phyloP scores from a whole-genome alignment of 2,113 vertebrate genomes.

The Laterallus jamaicensis region DNA sequence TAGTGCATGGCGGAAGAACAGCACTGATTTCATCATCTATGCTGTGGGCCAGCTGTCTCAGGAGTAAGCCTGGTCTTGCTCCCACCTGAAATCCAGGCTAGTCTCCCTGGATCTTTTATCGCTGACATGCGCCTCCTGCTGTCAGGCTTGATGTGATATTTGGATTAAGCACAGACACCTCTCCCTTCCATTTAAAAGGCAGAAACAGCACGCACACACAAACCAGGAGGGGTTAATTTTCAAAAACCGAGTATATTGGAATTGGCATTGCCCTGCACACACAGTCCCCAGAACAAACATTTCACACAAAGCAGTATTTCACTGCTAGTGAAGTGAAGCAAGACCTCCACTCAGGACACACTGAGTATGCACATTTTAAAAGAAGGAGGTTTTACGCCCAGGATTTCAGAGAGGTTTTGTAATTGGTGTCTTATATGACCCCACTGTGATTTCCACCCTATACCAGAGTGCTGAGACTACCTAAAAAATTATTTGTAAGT shows the following conservation, averaged over 20 bases:
- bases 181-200: not conserved
- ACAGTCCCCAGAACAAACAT: not conserved
- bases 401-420: not conserved
- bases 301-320: not conserved
- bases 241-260: not conserved
- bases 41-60: not conserved
- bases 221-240: not conserved
- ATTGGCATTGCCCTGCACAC: not conserved
- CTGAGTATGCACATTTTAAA: not conserved
- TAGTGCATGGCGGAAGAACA: not conserved
- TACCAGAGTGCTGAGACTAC: not conserved
- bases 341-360: not conserved
- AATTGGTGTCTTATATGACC: not conserved
- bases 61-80: not conserved
- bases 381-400: not conserved
- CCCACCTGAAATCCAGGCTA: not conserved
- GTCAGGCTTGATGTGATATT: not conserved
- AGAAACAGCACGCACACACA: not conserved
- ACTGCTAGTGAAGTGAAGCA: not conserved
- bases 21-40: not conserved
- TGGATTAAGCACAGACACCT: not conserved
- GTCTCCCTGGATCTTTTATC: not conserved
- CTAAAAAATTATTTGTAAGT: conserved; percentile 17
- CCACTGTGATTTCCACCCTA: conserved; percentile 28
- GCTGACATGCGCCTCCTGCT: not conserved